phyloP scores from a whole-genome alignment of 2,888 invertebrate genomes.

The Meandrusa payeni region DNA sequence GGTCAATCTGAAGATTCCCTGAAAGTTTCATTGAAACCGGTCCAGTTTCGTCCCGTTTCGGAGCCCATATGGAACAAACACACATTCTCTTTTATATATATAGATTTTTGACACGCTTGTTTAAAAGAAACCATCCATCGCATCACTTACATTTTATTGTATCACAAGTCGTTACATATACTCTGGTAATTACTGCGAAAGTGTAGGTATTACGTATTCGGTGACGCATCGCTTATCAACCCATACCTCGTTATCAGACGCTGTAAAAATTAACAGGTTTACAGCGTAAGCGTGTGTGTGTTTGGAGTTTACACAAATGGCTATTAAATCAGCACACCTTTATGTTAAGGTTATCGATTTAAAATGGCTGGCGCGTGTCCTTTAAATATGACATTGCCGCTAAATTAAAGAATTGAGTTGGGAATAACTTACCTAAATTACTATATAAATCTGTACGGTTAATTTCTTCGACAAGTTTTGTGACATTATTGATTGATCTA shows the following conservation, averaged over 20 bases:
- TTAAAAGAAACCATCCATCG: too few relatives aligned
- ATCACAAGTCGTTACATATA: background rate
- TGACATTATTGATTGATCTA: too few relatives aligned
- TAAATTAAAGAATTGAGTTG: too few relatives aligned
- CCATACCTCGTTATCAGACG: slow-evolving; percentile 6
- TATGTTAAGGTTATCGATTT: slow-evolving; percentile 2
- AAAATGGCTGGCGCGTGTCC: background rate
- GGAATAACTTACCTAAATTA: too few relatives aligned
- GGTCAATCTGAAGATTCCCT: too few relatives aligned
- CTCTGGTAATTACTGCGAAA: slow-evolving; percentile 7
- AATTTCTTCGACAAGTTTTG: too few relatives aligned
- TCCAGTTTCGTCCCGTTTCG: too few relatives aligned
- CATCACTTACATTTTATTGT: background rate
- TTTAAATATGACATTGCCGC: background rate
- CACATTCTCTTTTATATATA: too few relatives aligned
- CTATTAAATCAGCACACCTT: background rate
- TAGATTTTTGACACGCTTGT: too few relatives aligned
- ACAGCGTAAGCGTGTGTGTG: background rate
- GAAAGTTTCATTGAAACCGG: too few relatives aligned
- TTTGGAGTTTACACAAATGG: background rate
- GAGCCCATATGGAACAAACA: too few relatives aligned
- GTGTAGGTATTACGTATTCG: slow-evolving; percentile 7
- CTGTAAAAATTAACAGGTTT: slow-evolving; percentile 5
- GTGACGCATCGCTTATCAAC: slow-evolving; percentile 16
- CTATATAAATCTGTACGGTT: too few relatives aligned